phyloP scores from a whole-genome alignment of 2,113 vertebrate genomes.

The Podocnemis expansa region DNA sequence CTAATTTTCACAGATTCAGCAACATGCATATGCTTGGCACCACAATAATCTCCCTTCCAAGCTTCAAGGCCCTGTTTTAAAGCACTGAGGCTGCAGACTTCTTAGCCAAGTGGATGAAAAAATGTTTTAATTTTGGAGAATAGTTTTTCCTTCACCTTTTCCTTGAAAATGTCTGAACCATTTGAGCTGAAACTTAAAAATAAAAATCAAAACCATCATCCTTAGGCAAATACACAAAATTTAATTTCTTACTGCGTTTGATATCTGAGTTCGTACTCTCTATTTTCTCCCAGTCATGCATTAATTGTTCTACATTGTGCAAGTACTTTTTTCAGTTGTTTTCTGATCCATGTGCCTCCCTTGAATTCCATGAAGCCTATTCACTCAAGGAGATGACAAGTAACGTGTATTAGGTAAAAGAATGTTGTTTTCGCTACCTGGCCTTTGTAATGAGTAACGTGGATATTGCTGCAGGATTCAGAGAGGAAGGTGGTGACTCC shows the following conservation, averaged over 20 bases:
- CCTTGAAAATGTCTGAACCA: neutral
- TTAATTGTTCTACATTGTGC: neutral
- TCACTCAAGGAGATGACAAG: neutral
- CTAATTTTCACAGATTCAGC: no score
- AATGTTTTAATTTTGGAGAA: neutral
- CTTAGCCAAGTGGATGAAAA: neutral
- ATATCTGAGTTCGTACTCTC: neutral
- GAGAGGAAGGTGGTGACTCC: constrained; percentile 35
- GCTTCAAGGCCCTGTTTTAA: rapidly evolving
- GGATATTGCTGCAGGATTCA: constrained; percentile 3
- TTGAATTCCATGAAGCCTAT: neutral
- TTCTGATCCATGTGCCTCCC: neutral
- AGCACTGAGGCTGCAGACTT: neutral
- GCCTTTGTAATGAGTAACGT: neutral
- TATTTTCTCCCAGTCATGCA: neutral
- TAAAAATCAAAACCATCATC: neutral
- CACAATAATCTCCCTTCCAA: neutral
- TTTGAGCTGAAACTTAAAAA: neutral
- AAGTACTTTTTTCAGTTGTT: neutral
- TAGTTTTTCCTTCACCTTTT: neutral
- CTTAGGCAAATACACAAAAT: neutral
- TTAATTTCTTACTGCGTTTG: neutral
- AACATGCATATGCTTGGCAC: neutral
- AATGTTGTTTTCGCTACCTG: neutral
- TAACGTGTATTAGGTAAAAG: neutral